A percentile compares a stretch with the other conserved stretches of the same genome.
phyloP scores from a whole-genome alignment of 2,113 vertebrate species.

The Axis porcinus region DNA sequence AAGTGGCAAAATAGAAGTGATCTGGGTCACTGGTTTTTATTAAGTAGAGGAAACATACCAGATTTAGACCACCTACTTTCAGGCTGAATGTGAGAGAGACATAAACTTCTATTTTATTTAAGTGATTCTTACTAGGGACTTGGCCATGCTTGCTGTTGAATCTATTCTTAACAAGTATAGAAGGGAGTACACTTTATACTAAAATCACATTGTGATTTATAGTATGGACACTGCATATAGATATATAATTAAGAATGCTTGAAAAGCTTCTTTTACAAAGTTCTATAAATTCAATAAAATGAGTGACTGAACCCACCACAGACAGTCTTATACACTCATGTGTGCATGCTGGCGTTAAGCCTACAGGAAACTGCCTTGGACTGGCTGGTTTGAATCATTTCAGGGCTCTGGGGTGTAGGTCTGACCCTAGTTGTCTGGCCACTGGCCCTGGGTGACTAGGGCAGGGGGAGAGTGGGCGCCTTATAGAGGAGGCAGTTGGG shows the following conservation, averaged over 20 bases:
- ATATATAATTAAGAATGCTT: not conserved
- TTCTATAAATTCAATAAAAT: not conserved
- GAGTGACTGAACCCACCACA: not conserved
- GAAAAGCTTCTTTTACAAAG: not conserved
- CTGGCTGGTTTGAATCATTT: not conserved
- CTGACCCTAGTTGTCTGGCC: not conserved
- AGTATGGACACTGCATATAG: not conserved
- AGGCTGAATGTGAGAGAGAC: not conserved
- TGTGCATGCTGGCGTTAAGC: not conserved
- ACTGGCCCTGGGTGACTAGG: not conserved
- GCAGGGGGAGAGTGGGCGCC: not conserved
- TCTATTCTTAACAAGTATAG: not conserved
- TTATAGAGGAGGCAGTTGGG: not conserved
- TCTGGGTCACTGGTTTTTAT: not conserved
- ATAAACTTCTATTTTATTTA: not conserved
- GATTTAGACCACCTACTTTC: not conserved
- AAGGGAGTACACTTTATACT: not conserved
- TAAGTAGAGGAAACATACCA: not conserved
- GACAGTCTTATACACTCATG: rapidly evolving
- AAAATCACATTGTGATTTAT: not conserved
- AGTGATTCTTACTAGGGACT: not conserved
- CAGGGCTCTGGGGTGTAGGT: not conserved
- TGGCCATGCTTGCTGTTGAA: not conserved
- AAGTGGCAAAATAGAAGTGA: not conserved
- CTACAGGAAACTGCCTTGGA: not conserved